Evolutionary conservation across 2,797 vertebrate species (phyloP), one percentile per base, ranked within the genome.

Genomic region (Jordanella pulchra): DNA sequence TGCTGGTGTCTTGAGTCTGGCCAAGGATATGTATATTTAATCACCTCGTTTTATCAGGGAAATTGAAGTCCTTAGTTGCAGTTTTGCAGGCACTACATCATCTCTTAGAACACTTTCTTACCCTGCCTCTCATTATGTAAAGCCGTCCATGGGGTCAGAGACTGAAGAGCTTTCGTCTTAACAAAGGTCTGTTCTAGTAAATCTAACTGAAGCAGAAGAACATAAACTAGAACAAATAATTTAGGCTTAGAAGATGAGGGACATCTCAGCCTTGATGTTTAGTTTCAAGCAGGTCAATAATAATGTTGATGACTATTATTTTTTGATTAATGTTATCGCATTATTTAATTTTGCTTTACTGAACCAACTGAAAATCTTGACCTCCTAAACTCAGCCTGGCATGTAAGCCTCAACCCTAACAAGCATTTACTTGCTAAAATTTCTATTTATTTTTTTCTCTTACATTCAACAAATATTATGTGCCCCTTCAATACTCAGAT

Each of bases 11-110:
- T 72, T 23, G 67, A 48, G 72, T 84, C 72, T 30, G 23, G 47
- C 60, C 27, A 44, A 74, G 72, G 65, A 70, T 76, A 86, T 90
- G 78, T 88, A 88, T 89, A 81, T 92, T 92, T 91, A 89, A 90
- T 90, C 72, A 79, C 76, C 81, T 86, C 69, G 58, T 81, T 89
- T 85, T 84, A 82, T 65, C 12, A 60, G 56, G 85, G 82, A 89
- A 87, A 91, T 91, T 82, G 86, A 91, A 87, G 81, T 86, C 75
- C 75, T 78, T 80, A 45, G 68, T 81, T 32, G 73, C 61, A 55
- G 76, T 83, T 77, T 73, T 61, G 78, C 44, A 74, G 67, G 72
- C 78, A 76, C 68, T 88, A 72, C 68, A 86, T 90, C 85, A 83
- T 88, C 77, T 76, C 54, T 25, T 71, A 60, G 69, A 74, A 68